Conservation (phyloP, 2,113 vertebrate species). For the Scophthalmus maximus region DNA sequence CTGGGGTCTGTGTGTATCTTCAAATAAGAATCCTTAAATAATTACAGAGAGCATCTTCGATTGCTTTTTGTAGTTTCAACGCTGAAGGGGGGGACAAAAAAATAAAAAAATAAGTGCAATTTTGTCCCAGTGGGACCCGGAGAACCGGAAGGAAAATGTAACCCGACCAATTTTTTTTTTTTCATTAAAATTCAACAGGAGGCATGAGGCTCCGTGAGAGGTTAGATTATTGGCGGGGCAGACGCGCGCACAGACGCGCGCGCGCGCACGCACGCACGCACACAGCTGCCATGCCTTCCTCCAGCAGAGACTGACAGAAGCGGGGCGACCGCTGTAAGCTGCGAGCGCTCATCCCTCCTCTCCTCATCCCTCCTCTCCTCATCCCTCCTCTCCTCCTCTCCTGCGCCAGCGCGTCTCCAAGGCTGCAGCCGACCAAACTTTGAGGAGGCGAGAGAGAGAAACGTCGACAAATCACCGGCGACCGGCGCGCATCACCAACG, state of each 20-base stretch:
- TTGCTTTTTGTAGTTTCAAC: constrained; percentile 14
- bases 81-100: constrained; percentile 12
- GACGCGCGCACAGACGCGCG: constrained; percentile 25
- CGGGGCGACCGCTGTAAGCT: constrained; percentile 72
- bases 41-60: background rate
- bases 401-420: constrained; percentile 46
- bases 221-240: constrained; percentile 75
- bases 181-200: constrained; percentile 75
- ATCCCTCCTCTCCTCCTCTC: no score
- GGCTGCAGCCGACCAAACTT: constrained; percentile 60
- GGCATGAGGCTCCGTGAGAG: constrained; percentile 73
- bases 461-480: constrained; percentile 51
- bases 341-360: constrained; percentile 56
- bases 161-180: constrained; percentile 28
- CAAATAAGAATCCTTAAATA: background rate
- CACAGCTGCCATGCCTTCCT: constrained; percentile 70
- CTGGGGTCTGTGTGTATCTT: background rate
- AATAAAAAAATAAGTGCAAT: constrained; percentile 4
- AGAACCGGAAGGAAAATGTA: constrained; percentile 54
- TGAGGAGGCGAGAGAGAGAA: constrained; percentile 57
- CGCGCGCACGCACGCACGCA: constrained; percentile 27
- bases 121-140: constrained; percentile 14
- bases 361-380: no score
- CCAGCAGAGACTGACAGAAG: constrained; percentile 77
- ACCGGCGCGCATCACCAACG: constrained; percentile 36